Evolutionary conservation across 2,888 invertebrate genomes (phyloP).

Genomic region (Hymenopus coronatus): DNA sequence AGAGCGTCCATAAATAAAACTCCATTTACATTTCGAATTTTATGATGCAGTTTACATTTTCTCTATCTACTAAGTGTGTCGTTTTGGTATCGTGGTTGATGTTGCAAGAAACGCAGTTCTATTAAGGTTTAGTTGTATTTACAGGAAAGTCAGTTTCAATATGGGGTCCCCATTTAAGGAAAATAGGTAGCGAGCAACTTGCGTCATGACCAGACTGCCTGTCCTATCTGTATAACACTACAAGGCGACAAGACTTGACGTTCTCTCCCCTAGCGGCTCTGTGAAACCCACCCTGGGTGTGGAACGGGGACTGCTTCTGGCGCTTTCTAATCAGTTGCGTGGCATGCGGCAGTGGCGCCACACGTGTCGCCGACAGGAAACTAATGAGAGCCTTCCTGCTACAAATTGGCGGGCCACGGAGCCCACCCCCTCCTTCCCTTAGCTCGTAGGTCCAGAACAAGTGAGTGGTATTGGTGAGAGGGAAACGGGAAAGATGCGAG

Average conservation of each 20-base stretch:
- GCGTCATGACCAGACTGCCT: constrained; percentile 11
- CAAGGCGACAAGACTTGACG: constrained; percentile 14
- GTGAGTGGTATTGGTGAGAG: neutral
- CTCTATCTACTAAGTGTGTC: no score
- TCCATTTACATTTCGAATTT: no score
- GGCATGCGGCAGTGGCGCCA: constrained; percentile 38
- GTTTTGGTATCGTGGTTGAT: no score
- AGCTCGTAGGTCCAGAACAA: neutral
- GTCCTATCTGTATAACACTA: neutral
- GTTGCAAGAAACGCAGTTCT: no score
- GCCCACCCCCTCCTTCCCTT: neutral
- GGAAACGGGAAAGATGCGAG: neutral
- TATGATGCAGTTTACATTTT: no score
- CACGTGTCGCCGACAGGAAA: constrained; percentile 49
- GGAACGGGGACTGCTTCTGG: constrained; percentile 15
- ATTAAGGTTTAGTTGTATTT: no score
- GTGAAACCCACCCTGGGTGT: neutral
- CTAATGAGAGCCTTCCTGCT: constrained; percentile 50
- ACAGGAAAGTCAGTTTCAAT: neutral
- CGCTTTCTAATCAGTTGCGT: constrained; percentile 32
- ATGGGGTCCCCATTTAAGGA: neutral
- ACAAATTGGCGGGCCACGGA: constrained; percentile 42
- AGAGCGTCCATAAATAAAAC: no score
- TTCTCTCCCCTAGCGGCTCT: constrained; percentile 1
- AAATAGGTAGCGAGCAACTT: neutral